Base-by-base conservation (phyloP, 2,797 vertebrate genomes). In the Eulemur albifrons region DNA sequence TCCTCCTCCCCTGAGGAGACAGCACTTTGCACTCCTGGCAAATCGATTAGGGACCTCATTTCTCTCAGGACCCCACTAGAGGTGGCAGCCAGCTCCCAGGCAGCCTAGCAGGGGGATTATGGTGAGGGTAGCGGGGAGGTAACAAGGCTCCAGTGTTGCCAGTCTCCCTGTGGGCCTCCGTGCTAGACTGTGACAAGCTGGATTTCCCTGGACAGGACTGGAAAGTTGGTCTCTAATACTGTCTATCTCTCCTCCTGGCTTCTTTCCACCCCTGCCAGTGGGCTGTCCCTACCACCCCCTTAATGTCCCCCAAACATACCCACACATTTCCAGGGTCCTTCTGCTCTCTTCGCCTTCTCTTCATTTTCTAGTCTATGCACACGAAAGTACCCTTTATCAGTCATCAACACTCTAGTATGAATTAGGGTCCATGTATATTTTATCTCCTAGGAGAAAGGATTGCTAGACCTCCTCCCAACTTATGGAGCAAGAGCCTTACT, bases 41-140 rank as follows among this genome's bases (percentile, higher is more conserved):
- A 77, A 38, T 83, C 3, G 2, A 30, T 14, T 67, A 76, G 85
- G 65, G 76, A 84, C 52, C 48, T 88, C 20, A 59, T 90, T 85
- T 92, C 94, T 88, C 88, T 82, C 50, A 54, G 85, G 90, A 88
- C 50, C 75, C 23, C 54, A 45, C 48, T 84, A 72, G 92, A 79
- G 90, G 61, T 84, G 75, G 93, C 79, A 77, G 17, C 43, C 54
- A 57, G 40, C n/a, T 67, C 81, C 80, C 23, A 59, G 81, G 43
- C 82, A 50, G 0, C 48, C 50, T 85, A 20, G 27, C 27, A 11
- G 25, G 17, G 17, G 48, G 23, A 43, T 43, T 43, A 52, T 32
- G 1, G 17, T n/a, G 57, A 69, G 65, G 38, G 45, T 1, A 21
- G 35, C 4, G 40, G 4, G 7, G n/a, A 20, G 14, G 61, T 20